Conservation (phyloP, 2,113 vertebrate genomes). For the Nothoprocta pentlandii region DNA sequence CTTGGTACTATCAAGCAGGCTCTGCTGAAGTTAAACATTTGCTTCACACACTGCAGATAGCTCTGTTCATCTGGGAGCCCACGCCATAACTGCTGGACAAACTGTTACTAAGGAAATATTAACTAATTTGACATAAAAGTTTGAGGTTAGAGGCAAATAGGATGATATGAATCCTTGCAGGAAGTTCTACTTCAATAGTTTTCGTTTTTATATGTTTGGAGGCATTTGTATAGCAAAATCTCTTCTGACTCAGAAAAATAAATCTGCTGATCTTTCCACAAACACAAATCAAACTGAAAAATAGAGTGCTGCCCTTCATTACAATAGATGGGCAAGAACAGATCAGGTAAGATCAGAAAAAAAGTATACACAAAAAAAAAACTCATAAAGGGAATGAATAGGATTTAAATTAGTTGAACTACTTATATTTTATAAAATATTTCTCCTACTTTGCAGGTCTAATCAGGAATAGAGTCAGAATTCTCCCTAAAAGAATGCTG, state of each 20-base stretch:
- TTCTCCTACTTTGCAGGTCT: constrained; percentile 24
- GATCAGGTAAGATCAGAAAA: constrained; percentile 40
- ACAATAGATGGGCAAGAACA: background rate
- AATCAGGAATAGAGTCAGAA: constrained; percentile 36
- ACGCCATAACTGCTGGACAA: background rate
- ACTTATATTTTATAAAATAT: constrained; percentile 57
- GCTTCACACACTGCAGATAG: background rate
- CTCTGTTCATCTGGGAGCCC: background rate
- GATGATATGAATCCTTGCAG: background rate
- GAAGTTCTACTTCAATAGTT: background rate
- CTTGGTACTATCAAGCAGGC: background rate
- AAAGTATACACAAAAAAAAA: background rate
- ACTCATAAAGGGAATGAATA: constrained; percentile 9
- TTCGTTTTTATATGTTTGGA: background rate
- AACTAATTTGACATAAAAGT: background rate
- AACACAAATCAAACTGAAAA: constrained; percentile 62
- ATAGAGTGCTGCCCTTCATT: constrained; percentile 14
- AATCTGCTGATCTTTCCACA: constrained; percentile 61
- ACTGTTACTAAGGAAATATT: background rate
- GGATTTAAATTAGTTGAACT: constrained; percentile 56
- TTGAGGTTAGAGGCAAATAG: background rate
- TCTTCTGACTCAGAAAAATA: background rate
- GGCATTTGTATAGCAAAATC: background rate
- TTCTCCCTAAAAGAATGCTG: constrained; percentile 34
- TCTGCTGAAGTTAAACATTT: background rate